Conservation (phyloP, 2,888 invertebrate species). For the Hirtodrosophila alboralis region DNA sequence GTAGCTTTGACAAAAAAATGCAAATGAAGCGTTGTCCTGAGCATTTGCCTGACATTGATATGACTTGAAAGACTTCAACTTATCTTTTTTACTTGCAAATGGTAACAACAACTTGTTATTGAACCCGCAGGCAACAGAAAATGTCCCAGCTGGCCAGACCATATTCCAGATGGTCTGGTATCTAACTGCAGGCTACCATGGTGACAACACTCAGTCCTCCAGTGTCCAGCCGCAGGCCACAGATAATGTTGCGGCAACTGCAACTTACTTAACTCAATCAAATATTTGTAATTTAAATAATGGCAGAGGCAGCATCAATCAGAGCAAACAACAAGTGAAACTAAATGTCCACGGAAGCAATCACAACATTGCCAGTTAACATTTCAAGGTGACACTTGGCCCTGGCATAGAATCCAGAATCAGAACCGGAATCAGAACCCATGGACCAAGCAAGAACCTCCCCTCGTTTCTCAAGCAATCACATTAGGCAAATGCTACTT, state of each 20-base stretch:
- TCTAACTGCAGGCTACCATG: slow-evolving; percentile 1
- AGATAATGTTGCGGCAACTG: slow-evolving; percentile 24
- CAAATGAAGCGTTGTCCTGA: slow-evolving; percentile 12
- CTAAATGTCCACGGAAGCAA: slow-evolving; percentile 14
- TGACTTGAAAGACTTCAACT: slow-evolving; percentile 18
- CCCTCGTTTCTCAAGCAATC: slow-evolving; percentile 46
- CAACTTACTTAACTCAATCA: slow-evolving; percentile 56
- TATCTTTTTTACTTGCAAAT: not conserved
- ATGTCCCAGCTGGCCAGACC: not conserved
- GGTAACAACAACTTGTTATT: slow-evolving; percentile 23
- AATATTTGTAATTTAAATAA: slow-evolving; percentile 52
- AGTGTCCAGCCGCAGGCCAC: slow-evolving; percentile 21
- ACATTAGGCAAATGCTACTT: slow-evolving; percentile 54
- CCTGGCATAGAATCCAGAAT: not conserved
- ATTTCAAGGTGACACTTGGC: slow-evolving; percentile 65
- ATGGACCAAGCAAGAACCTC: slow-evolving; percentile 3
- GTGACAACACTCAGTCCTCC: slow-evolving; percentile 1
- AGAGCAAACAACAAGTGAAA: slow-evolving; percentile 4
- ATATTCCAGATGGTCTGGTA: slow-evolving; percentile 2
- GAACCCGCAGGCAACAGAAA: not conserved
- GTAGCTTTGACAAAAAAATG: slow-evolving; percentile 14
- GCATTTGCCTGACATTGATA: slow-evolving; percentile 1
- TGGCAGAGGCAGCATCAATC: slow-evolving; percentile 9
- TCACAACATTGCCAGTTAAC: slow-evolving; percentile 25
- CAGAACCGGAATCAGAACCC: not conserved